A percentile compares a stretch with the other conserved stretches of the same genome.
Conservation (phyloP, 1,140 invertebrate genomes). For the Gryllus bimaculatus region DNA sequence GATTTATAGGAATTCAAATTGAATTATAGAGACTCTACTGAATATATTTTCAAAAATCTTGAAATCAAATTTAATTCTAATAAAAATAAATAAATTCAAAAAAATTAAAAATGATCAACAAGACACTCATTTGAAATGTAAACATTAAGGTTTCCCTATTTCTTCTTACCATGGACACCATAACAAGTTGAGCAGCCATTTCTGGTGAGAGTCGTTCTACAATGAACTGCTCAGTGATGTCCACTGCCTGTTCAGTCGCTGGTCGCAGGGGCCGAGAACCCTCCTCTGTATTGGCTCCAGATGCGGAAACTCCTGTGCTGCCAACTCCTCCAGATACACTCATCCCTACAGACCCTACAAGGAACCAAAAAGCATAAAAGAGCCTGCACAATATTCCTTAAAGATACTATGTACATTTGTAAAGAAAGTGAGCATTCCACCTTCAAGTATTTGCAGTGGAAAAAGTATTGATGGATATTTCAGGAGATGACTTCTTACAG, state of each 20-base stretch:
- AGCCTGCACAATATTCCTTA: neutral
- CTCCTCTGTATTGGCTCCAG: neutral
- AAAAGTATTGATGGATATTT: conserved; percentile 3
- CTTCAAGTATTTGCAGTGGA: too few species aligned
- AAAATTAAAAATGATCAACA: neutral
- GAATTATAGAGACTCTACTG: too few species aligned
- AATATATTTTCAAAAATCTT: too few species aligned
- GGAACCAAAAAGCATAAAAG: too few species aligned
- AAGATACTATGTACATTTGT: neutral
- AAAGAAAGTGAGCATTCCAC: too few species aligned
- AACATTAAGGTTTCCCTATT: neutral
- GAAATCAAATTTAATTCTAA: too few species aligned
- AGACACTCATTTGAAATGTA: neutral
- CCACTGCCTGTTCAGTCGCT: conserved; percentile 28
- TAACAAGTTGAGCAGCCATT: conserved; percentile 59
- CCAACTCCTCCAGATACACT: neutral
- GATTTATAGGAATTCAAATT: too few species aligned
- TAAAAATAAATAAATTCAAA: too few species aligned
- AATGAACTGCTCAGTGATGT: conserved; percentile 47
- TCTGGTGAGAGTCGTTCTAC: conserved; percentile 53
- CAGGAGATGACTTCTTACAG: conserved; percentile 29
- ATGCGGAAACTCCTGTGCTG: neutral
- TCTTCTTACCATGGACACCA: conserved; percentile 50
- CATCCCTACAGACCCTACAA: too few species aligned
- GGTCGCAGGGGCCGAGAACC: neutral